Conservation (phyloP, 2,888 invertebrate species). For the Macrosoma leucophasiata region DNA sequence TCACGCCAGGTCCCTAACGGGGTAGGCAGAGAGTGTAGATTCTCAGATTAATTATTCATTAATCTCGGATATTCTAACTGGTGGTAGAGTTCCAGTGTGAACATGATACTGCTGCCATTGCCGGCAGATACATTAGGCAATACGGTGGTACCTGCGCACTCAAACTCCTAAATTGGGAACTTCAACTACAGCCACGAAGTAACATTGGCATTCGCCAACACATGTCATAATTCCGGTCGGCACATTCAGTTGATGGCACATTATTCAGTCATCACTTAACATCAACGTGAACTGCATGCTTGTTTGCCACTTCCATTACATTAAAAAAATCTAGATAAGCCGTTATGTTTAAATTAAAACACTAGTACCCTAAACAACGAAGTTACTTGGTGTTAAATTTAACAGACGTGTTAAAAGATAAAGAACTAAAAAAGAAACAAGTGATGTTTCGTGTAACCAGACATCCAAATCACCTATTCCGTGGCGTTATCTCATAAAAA, state of each 20-base stretch:
- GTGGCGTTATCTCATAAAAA: constrained; percentile 50
- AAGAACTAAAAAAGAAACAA: constrained; percentile 25
- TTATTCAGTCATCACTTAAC: not conserved
- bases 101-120: too few species aligned
- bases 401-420: constrained; percentile 20
- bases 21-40: too few species aligned
- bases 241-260: not conserved
- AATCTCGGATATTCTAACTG: too few species aligned
- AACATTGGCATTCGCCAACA: too few species aligned
- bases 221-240: not conserved
- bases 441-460: constrained; percentile 30
- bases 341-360: constrained; percentile 6
- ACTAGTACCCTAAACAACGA: not conserved
- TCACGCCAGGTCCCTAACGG: too few species aligned
- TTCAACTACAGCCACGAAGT: constrained; percentile 1
- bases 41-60: too few species aligned
- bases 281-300: too few species aligned
- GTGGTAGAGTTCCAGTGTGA: too few species aligned
- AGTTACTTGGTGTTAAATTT: constrained; percentile 2
- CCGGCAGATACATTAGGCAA: too few species aligned
- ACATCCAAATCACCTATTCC: constrained; percentile 40
- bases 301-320: too few species aligned
- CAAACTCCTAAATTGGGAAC: constrained; percentile 6
- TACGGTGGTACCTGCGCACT: constrained; percentile 8
- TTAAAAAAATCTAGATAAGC: too few species aligned